Base-by-base conservation (phyloP, 2,888 invertebrate genomes). In the Caenorhabditis sp. region DNA sequence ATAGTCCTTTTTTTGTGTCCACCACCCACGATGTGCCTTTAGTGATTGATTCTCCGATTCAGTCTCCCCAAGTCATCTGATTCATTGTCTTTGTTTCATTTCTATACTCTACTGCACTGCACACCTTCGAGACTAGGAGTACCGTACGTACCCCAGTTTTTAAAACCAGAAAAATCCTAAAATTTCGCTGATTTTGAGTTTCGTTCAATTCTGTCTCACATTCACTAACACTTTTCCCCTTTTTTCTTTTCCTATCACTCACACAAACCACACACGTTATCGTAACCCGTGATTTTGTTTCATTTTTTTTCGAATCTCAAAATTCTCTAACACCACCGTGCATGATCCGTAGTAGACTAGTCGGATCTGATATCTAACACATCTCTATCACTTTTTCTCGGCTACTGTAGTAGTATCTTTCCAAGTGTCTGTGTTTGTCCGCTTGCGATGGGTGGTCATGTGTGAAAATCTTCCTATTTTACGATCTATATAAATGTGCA, bases 401-500 rank as follows among this genome's bases (percentile, higher is more conserved):
- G 73, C 73, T 73, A 80, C 68, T 68, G 80, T 68, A 73, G 73
- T 80, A 68, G 68, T 54, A 26, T 68, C 66, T 80, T 80, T 74
- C 74, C 41, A 74, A 74, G 74, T 74, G 80, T 74, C 81, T 82
- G 82, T 82, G 82, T 82, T 82, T 74, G 82, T 82, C 82, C 82
- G 82, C 82, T 82, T 82, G 82, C 74, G 80, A 80, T 80, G 80
- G 80, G 81, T 81, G 81, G 75, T 75, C 73, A 69, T 81, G 81
- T 81, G 81, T 81, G 73, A 58, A 80, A 80, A 73, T 81, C 63
- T 63, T 80, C 69, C 68, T 74, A 59, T 61, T 80, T 74, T 69
- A 49, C 19, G 19, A 19, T 47, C 6, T 38, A 6, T 12, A 19
- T n/a, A 19, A 47, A 44, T 64, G 63, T 69, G 69, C 58, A 59